Evolutionary conservation across 2,888 invertebrate species (phyloP).

Genomic region (Trichopoda pennipes): DNA sequence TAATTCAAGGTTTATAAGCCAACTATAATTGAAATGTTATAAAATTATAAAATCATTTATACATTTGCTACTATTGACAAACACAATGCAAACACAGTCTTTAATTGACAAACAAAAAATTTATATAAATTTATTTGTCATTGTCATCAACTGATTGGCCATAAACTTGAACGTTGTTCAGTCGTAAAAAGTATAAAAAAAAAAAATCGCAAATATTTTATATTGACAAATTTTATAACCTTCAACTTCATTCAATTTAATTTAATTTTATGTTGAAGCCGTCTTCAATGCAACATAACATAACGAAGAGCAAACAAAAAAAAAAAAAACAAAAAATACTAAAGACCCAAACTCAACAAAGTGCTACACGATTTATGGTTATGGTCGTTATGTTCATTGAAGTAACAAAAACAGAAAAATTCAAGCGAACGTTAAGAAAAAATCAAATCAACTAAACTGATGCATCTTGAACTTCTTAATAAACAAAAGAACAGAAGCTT

Average conservation of each 20-base stretch:
- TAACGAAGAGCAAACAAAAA: background rate
- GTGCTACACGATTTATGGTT: conserved; percentile 54
- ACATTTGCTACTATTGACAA: background rate
- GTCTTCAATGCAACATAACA: conserved; percentile 46
- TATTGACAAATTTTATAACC: conserved; percentile 62
- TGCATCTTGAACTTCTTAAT: conserved; percentile 62
- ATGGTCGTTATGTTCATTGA: conserved; percentile 31
- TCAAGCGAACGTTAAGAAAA: conserved; percentile 32
- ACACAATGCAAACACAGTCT: conserved; percentile 1
- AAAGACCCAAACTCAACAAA: conserved; percentile 47
- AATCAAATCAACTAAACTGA: conserved; percentile 8
- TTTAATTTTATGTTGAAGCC: conserved; percentile 36
- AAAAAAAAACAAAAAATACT: background rate
- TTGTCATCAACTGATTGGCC: conserved; percentile 61
- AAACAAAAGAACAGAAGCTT: conserved; percentile 68
- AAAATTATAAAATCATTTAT: too few relatives aligned
- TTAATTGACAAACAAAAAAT: conserved; percentile 22
- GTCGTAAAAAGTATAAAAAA: background rate
- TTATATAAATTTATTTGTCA: conserved; percentile 45
- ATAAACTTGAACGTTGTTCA: conserved; percentile 60
- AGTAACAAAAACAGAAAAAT: conserved; percentile 20
- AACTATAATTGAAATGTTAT: conserved; percentile 24
- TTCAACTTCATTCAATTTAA: conserved; percentile 62
- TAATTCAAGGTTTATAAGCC: background rate
- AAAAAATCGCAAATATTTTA: background rate